Evolutionary conservation across 2,113 vertebrate genomes (phyloP).

Genomic region (Pongo pygmaeus): DNA sequence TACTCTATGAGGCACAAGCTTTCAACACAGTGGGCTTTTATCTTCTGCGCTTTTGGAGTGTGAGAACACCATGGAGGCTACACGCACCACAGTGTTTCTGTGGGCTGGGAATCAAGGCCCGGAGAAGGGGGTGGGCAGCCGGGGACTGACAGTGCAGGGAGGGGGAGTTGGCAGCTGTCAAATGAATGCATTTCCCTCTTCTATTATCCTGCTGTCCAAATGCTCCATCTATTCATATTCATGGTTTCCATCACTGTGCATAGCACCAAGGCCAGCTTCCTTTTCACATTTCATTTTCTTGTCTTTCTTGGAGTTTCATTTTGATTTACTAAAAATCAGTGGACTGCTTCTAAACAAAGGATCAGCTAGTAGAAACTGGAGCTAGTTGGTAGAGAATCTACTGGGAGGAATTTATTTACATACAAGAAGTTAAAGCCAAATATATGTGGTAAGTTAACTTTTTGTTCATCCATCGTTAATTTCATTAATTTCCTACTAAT

Average conservation of each 20-base stretch:
- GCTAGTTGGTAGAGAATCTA: constrained; percentile 1
- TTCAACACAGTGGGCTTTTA: constrained; percentile 62
- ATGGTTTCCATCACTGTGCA: neutral
- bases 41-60: constrained; percentile 46
- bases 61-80: constrained; percentile 46
- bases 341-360: constrained; percentile 42
- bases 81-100: neutral
- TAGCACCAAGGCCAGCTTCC: neutral
- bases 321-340: constrained; percentile 20
- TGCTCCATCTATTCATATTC: constrained; percentile 41
- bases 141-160: neutral
- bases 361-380: constrained; percentile 36
- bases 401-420: constrained; percentile 44
- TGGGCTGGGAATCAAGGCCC: neutral
- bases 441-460: constrained; percentile 24
- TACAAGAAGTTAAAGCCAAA: constrained; percentile 36
- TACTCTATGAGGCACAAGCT: constrained; percentile 42
- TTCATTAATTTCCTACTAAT: neutral
- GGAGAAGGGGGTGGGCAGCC: neutral
- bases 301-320: constrained; percentile 5
- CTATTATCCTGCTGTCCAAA: neutral
- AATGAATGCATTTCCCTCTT: constrained; percentile 51
- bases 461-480: neutral
- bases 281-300: constrained; percentile 37
- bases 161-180: constrained; percentile 53